These are phyloP conservation scores for Anas capensis DNA, from an alignment of 2,797 vertebrate genomes.

Conservation along the genomic window DNA sequence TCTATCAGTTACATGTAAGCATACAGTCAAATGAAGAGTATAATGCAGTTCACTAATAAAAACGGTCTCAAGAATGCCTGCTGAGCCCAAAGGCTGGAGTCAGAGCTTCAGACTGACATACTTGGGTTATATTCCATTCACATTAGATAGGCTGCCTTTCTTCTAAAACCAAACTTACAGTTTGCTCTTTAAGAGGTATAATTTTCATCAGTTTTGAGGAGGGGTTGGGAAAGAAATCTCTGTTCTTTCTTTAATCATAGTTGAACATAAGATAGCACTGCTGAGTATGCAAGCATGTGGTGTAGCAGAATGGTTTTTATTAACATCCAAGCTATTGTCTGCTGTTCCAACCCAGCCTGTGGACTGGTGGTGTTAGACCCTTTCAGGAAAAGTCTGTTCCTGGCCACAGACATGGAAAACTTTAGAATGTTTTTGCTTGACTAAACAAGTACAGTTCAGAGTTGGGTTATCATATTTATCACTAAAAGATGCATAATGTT, in stretches of 20 bases:
- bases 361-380: constrained; percentile 12
- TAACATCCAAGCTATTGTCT: constrained; percentile 32
- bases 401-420: constrained; percentile 36
- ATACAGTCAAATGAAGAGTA: neutral
- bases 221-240: neutral
- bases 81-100: neutral
- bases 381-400: constrained; percentile 32
- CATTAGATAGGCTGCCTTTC: neutral
- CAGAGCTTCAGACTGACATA: neutral
- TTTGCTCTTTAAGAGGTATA: constrained; percentile 50
- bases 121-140: neutral
- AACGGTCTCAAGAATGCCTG: neutral
- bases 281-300: constrained; percentile 56
- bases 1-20: accelerated
- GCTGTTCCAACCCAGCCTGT: constrained; percentile 21
- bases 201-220: constrained; percentile 50
- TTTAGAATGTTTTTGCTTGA: constrained; percentile 1
- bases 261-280: constrained; percentile 14
- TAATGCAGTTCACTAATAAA: neutral
- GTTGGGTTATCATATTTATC: constrained; percentile 35
- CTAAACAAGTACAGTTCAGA: constrained; percentile 43
- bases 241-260: constrained; percentile 33
- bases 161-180: constrained; percentile 53
- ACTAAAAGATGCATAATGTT: neutral
- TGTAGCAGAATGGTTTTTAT: constrained; percentile 34